Conservation (phyloP, 2,888 invertebrate species). For the Eupsilia transversa region DNA sequence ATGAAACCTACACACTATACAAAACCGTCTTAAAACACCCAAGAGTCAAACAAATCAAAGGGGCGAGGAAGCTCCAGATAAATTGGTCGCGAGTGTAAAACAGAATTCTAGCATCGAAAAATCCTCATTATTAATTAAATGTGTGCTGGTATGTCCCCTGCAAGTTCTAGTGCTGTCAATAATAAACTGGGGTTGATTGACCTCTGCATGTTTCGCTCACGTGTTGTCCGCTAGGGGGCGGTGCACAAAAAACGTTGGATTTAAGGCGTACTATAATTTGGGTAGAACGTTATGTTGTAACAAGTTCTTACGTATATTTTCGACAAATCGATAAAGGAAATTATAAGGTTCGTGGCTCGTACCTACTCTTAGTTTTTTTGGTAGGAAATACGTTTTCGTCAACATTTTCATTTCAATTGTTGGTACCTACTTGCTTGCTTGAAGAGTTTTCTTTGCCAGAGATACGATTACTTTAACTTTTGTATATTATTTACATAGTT, state of each 20-base stretch:
- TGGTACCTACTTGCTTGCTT: background rate
- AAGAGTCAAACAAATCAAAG: conserved; percentile 29
- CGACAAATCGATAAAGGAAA: conserved; percentile 57
- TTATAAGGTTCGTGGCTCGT: conserved; percentile 43
- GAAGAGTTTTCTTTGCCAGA: conserved; percentile 1
- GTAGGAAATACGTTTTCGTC: conserved; percentile 1
- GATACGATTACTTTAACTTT: no score
- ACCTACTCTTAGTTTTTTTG: conserved; percentile 14
- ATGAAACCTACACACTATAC: conserved; percentile 47
- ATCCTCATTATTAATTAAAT: conserved; percentile 68
- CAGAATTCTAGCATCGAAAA: conserved; percentile 62
- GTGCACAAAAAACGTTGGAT: conserved; percentile 37
- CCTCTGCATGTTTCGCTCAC: conserved; percentile 57
- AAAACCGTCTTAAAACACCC: conserved; percentile 10
- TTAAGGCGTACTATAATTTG: conserved; percentile 55
- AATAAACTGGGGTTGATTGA: conserved; percentile 64
- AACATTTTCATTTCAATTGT: conserved; percentile 14
- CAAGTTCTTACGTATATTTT: conserved; percentile 45
- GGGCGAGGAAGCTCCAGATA: conserved; percentile 44
- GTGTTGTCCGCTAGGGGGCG: conserved; percentile 51
- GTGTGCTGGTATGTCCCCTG: conserved; percentile 62
- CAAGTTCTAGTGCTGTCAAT: conserved; percentile 61
- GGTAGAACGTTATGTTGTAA: conserved; percentile 18
- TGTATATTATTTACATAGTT: no score
- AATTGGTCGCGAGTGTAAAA: conserved; percentile 33